phyloP scores from a whole-genome alignment of 2,888 invertebrate genomes.

The Eupithecia centaureata region DNA sequence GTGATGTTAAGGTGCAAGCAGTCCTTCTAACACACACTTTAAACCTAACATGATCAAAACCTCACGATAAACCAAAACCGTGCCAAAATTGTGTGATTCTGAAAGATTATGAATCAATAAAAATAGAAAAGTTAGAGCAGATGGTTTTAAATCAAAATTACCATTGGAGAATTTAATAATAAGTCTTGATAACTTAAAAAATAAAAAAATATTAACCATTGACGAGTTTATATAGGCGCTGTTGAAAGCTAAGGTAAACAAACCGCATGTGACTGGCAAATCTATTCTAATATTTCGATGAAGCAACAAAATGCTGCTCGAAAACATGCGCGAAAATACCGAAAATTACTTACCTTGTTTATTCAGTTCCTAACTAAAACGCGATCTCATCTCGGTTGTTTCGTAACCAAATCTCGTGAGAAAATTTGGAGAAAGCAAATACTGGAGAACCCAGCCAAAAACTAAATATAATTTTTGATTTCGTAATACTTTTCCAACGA shows the following conservation, averaged over 20 bases:
- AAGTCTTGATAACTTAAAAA: background rate
- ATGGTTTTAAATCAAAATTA: too few species aligned
- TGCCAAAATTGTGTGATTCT: too few species aligned
- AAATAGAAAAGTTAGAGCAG: background rate
- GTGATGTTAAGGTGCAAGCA: background rate
- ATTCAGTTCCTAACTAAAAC: constrained; percentile 29
- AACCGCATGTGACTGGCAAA: constrained; percentile 40
- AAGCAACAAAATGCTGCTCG: background rate
- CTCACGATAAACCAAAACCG: background rate
- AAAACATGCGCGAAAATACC: constrained; percentile 8
- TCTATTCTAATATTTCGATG: background rate
- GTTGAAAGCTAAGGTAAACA: constrained; percentile 42
- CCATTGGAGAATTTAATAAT: background rate
- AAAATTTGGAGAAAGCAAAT: constrained; percentile 47
- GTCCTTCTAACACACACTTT: background rate
- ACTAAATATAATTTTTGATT: constrained; percentile 55
- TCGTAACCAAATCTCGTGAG: constrained; percentile 42
- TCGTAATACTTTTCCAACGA: constrained; percentile 57
- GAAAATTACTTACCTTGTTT: constrained; percentile 41
- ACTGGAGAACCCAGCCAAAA: constrained; percentile 50
- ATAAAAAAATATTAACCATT: background rate
- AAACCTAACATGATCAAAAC: background rate
- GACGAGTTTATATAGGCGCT: background rate
- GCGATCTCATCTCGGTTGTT: constrained; percentile 52
- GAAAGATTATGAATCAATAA: background rate